These are phyloP conservation scores for Plutomurus gul DNA, from an alignment of 1,140 invertebrate species.

Conservation along the genomic window DNA sequence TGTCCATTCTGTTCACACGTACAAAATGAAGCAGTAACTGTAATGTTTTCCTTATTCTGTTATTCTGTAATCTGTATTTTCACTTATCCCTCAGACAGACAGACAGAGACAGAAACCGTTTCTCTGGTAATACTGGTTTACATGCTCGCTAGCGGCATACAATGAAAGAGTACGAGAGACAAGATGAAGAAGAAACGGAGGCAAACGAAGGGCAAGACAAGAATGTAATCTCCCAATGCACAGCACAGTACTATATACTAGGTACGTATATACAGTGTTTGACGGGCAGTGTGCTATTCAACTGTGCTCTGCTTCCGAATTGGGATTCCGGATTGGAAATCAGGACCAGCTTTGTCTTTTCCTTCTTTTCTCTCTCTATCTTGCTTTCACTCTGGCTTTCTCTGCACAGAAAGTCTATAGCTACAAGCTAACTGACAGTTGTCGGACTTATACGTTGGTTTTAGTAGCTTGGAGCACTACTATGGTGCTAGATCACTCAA, in stretches of 20 bases:
- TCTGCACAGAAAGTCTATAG: background rate
- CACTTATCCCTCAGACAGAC: too few relatives aligned
- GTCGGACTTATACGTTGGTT: background rate
- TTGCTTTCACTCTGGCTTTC: background rate
- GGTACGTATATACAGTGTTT: background rate
- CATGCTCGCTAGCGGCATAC: background rate
- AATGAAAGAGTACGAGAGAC: background rate
- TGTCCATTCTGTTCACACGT: too few relatives aligned
- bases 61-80: too few relatives aligned
- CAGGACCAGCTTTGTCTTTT: background rate
- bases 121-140: too few relatives aligned
- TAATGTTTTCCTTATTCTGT: too few relatives aligned
- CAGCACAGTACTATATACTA: background rate
- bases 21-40: too few relatives aligned
- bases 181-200: background rate
- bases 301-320: slow-evolving; percentile 1
- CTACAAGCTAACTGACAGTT: background rate
- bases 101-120: too few relatives aligned
- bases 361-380: background rate
- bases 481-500: background rate
- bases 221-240: background rate
- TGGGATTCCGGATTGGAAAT: slow-evolving; percentile 36
- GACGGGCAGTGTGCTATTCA: background rate
- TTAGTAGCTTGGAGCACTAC: background rate
- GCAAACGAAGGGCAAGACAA: background rate